Conservation (phyloP, 2,797 vertebrate genomes). For the Okamejei kenojei region DNA sequence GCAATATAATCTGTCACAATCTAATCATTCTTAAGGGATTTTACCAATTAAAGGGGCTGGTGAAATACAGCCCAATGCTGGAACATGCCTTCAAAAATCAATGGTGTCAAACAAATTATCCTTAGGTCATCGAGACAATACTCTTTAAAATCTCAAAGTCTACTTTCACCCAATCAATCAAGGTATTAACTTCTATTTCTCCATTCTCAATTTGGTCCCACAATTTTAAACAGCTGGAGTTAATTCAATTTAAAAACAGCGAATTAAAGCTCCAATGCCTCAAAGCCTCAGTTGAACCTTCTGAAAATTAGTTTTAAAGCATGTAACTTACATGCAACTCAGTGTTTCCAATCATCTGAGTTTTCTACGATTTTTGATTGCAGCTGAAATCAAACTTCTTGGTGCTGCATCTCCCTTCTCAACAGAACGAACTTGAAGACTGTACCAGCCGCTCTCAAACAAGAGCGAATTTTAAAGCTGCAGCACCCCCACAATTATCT, state of each 20-base stretch:
- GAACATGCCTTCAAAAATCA: background rate
- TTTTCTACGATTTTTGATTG: background rate
- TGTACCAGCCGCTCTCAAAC: background rate
- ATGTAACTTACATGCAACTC: conserved; percentile 1
- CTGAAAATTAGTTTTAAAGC: background rate
- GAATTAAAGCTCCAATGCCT: background rate
- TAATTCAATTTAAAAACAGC: background rate
- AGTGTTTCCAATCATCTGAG: background rate
- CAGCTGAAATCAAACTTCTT: conserved; percentile 7
- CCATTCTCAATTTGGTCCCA: background rate
- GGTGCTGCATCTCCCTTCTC: background rate
- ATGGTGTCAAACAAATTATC: background rate
- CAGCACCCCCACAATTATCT: conserved; percentile 28
- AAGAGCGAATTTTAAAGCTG: background rate
- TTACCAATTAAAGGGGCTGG: background rate
- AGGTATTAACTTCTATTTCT: background rate
- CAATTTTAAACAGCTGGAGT: background rate
- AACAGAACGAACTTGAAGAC: background rate
- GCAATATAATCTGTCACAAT: background rate
- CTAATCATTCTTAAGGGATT: background rate
- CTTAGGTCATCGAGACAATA: background rate
- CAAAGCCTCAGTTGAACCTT: background rate
- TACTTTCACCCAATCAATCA: background rate
- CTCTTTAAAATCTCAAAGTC: background rate
- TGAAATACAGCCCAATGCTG: background rate